Evolutionary conservation across 2,888 invertebrate species (phyloP), one percentile per base, ranked within the genome.

Genomic region (Volucella inanis): DNA sequence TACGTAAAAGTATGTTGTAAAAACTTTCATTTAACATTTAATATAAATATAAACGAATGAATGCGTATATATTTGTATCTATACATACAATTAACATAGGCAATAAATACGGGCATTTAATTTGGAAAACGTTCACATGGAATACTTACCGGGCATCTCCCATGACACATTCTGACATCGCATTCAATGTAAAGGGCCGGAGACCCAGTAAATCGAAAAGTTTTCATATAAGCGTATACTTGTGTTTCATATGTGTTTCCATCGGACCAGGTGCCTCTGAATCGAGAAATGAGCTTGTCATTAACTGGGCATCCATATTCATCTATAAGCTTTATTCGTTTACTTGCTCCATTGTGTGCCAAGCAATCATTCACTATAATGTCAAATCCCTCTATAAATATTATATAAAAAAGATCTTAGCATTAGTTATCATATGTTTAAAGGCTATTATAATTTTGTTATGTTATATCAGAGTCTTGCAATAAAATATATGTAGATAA

Each of bases 161-260:
- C 98, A 91, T 98, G 98, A 91, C 98, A 98, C 98, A 98, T 98
- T 88, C 98, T 93, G 43, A 98, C 98, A 92, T 98, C 98, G 89
- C 98, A 98, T 93, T 98, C 98, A 83, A 98, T 97, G 91, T 98
- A 98, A 4, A 98, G 94, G 8, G 98, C 98, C 0, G 98, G 98
- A 0, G 98, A 98, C 31, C 98, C 98, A 0, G 98, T 98, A 92
- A 98, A 98, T 79, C 98, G 94, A 41, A 92, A 92, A 8, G 98
- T 98, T 93, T 98, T 98, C 96, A 98, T 97, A 90, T 98, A 98
- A 9, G 98, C 98, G 91, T 96, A 98, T 57, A 98, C 97, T 92
- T 98, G 98, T 0, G 98, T 98, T 93, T 98, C 98, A 90, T 96
- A 98, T 65, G 97, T 95, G 38, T 97, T 97, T 10, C 96, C 94